Percentiles rank a stretch among this genome's conserved stretches.
phyloP scores from a whole-genome alignment of 2,113 vertebrate species.

The Corythaixoides concolor region DNA sequence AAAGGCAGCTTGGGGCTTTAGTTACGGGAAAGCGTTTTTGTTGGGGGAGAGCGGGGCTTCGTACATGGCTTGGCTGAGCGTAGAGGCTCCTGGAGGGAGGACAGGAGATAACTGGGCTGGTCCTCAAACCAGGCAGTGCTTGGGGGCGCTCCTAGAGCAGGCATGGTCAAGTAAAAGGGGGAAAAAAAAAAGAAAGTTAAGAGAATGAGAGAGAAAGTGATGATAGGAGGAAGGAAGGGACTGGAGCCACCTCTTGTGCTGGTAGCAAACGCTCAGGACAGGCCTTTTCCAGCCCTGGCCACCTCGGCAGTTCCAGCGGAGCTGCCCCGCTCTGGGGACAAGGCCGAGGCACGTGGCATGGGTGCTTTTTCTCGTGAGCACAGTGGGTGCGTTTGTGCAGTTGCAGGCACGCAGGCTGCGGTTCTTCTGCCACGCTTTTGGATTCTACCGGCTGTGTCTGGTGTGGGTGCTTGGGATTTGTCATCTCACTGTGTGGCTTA shows the following conservation, averaged over 20 bases:
- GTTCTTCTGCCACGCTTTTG: background rate
- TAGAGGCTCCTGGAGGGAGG: background rate
- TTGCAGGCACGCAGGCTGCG: background rate
- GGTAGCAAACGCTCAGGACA: background rate
- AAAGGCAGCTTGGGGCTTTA: background rate
- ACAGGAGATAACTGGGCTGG: background rate
- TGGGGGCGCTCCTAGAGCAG: background rate
- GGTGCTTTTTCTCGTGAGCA: background rate
- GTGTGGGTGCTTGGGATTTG: background rate
- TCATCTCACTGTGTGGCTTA: background rate
- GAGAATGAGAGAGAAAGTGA: background rate
- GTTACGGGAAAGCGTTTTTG: background rate
- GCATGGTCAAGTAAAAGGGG: background rate
- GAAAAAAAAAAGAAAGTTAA: too few species aligned
- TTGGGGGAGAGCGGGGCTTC: background rate
- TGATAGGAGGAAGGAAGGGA: background rate
- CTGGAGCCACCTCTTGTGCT: background rate
- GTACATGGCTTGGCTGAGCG: background rate
- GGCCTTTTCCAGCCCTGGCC: background rate
- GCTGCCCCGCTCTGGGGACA: background rate
- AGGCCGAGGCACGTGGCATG: background rate
- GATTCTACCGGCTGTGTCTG: background rate
- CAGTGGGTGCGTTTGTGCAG: background rate
- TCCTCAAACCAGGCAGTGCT: accelerated
- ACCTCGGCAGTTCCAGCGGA: background rate